These are phyloP conservation scores for Alligator mississippiensis DNA, from an alignment of 2,113 vertebrate genomes.

Conservation along the genomic window DNA sequence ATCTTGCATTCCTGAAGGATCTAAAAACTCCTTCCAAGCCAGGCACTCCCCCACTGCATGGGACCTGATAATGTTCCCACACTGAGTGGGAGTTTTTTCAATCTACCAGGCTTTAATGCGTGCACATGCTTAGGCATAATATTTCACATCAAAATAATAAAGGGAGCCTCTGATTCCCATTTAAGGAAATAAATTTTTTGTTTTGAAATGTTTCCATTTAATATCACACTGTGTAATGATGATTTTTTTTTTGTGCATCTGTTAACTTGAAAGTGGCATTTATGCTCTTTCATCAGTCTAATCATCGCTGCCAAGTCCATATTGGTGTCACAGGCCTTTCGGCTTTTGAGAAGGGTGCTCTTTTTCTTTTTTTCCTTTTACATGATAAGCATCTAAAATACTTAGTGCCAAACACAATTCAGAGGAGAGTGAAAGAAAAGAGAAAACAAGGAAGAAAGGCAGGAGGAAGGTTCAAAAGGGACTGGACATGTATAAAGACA, in stretches of 20 bases:
- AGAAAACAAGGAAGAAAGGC: accelerated
- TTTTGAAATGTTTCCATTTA: constrained; percentile 60
- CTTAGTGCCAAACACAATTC: background rate
- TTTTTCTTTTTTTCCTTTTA: background rate
- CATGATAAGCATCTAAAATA: background rate
- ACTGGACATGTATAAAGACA: background rate
- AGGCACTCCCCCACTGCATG: background rate
- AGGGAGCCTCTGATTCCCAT: background rate
- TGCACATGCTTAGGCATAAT: background rate
- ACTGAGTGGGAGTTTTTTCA: background rate
- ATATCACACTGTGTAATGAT: constrained; percentile 1
- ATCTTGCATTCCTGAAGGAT: background rate
- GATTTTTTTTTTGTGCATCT: constrained; percentile 50
- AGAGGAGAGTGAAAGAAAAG: accelerated
- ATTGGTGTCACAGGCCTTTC: constrained; percentile 26
- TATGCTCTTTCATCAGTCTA: constrained; percentile 63
- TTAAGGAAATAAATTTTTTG: constrained; percentile 9
- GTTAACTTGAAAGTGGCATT: constrained; percentile 58
- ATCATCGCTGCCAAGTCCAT: constrained; percentile 43
- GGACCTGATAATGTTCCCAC: background rate
- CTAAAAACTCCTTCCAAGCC: background rate
- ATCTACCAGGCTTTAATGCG: background rate
- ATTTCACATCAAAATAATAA: background rate
- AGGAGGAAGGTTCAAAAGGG: background rate
- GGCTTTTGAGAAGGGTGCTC: background rate